A percentile compares a stretch with the other conserved stretches of the same genome.
These are phyloP conservation scores for Moxostoma hubbsi DNA, from an alignment of 2,797 vertebrate species.

Conservation along the genomic window DNA sequence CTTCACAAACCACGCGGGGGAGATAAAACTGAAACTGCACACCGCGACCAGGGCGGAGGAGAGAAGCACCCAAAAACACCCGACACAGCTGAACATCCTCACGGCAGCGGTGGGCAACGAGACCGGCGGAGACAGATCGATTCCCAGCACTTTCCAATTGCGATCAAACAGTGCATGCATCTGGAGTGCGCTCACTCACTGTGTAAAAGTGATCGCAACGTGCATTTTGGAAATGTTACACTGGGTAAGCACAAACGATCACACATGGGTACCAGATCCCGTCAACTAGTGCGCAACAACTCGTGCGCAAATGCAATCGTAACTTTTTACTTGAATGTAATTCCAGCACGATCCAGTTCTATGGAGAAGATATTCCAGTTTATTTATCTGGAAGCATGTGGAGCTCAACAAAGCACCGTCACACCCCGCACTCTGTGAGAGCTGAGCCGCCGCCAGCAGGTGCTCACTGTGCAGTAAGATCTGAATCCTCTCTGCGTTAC, in stretches of 20 bases:
- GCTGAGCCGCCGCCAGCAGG: conserved; percentile 57
- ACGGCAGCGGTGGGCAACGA: conserved; percentile 72
- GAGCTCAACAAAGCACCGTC: conserved; percentile 61
- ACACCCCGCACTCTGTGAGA: conserved; percentile 60
- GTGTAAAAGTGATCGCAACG: conserved; percentile 54
- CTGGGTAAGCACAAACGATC: neutral
- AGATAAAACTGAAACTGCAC: conserved; percentile 88
- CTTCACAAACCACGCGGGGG: conserved; percentile 87
- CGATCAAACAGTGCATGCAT: conserved; percentile 83
- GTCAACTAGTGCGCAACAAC: neutral
- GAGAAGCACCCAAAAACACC: conserved; percentile 90
- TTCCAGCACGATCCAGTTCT: conserved; percentile 10
- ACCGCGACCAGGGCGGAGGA: conserved; percentile 86
- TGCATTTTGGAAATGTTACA: conserved; percentile 39
- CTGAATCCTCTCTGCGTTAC: neutral
- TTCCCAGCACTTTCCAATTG: conserved; percentile 79
- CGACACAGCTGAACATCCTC: conserved; percentile 90
- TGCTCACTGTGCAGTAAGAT: conserved; percentile 11
- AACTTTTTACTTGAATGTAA: conserved; percentile 18
- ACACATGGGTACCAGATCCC: neutral
- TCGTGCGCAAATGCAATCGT: neutral
- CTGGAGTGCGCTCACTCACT: conserved; percentile 74
- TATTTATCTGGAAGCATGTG: conserved; percentile 42
- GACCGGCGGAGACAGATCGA: conserved; percentile 72
- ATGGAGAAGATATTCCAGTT: conserved; percentile 7